phyloP scores from a whole-genome alignment of 2,797 vertebrate species.

The Prunella strophiata region DNA sequence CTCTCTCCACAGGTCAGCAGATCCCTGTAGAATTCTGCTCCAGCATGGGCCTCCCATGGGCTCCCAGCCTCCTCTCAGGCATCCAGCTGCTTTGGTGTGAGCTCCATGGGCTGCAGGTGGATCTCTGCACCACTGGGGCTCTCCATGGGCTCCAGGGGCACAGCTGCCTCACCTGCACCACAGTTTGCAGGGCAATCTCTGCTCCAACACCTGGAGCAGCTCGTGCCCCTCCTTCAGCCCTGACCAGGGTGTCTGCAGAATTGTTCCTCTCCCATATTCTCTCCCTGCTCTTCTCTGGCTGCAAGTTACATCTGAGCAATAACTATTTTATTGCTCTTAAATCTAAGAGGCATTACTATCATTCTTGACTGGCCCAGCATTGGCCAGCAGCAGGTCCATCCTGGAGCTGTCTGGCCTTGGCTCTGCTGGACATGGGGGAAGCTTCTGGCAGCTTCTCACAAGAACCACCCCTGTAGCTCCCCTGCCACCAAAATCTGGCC shows the following conservation, averaged over 20 bases:
- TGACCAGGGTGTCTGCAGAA: not conserved
- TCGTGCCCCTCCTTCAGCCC: not conserved
- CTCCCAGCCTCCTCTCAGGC: not conserved
- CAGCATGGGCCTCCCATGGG: no score
- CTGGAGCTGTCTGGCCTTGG: not conserved
- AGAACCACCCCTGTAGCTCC: not conserved
- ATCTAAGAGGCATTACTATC: not conserved
- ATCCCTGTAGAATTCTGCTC: not conserved
- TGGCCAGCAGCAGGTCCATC: not conserved
- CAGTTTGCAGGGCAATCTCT: not conserved
- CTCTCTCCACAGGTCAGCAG: not conserved
- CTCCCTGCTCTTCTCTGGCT: not conserved
- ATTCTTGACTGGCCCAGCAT: not conserved
- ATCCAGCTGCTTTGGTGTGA: not conserved
- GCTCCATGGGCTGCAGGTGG: not conserved
- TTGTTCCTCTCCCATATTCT: not conserved
- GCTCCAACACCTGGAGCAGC: not conserved
- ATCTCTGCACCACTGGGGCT: not conserved
- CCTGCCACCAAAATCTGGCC: not conserved
- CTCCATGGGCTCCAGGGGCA: not conserved
- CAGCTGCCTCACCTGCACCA: not conserved
- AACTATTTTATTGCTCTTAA: not conserved
- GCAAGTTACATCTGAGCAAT: not conserved
- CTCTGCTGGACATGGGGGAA: not conserved
- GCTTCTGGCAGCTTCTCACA: not conserved